These are phyloP conservation scores for Epinephelus fuscoguttatus DNA, from an alignment of 2,113 vertebrate genomes.

Conservation along the genomic window DNA sequence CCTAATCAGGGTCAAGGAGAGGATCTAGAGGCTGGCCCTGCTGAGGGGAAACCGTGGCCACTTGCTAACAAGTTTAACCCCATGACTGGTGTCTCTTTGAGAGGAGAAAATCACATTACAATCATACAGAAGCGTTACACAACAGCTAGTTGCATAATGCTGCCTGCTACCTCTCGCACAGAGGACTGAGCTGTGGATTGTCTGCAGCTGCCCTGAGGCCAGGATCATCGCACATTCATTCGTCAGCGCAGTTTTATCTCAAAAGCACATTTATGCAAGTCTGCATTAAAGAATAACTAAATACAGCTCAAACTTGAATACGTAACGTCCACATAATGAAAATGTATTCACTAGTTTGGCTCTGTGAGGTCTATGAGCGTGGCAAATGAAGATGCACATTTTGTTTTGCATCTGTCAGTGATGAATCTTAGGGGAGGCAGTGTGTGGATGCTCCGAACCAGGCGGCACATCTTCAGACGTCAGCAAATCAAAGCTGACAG, in stretches of 20 bases:
- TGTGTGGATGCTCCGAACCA: neutral
- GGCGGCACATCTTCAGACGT: conserved; percentile 19
- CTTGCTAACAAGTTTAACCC: conserved; percentile 68
- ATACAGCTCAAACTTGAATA: neutral
- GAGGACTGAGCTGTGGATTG: conserved; percentile 54
- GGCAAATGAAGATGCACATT: neutral
- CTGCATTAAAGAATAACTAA: neutral
- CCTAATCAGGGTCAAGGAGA: conserved; percentile 34
- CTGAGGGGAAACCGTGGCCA: conserved; percentile 15
- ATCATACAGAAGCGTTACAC: conserved; percentile 73
- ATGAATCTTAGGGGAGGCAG: conserved; percentile 7
- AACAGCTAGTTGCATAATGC: conserved; percentile 76
- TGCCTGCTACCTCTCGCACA: conserved; percentile 49
- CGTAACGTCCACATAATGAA: neutral
- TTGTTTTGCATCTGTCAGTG: neutral
- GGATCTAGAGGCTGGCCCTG: conserved; percentile 24
- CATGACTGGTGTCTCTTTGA: conserved; percentile 63
- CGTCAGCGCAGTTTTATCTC: conserved; percentile 18
- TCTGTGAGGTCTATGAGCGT: neutral
- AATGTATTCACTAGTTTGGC: neutral
- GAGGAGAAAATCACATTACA: conserved; percentile 73
- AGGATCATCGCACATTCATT: conserved; percentile 27
- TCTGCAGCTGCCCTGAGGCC: conserved; percentile 51
- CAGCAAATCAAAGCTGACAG: conserved; percentile 62
- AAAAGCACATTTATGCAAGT: neutral